Evolutionary conservation across 2,113 vertebrate genomes (phyloP), one percentile per base, ranked within the genome.

Genomic region (Gambusia holbrooki): DNA sequence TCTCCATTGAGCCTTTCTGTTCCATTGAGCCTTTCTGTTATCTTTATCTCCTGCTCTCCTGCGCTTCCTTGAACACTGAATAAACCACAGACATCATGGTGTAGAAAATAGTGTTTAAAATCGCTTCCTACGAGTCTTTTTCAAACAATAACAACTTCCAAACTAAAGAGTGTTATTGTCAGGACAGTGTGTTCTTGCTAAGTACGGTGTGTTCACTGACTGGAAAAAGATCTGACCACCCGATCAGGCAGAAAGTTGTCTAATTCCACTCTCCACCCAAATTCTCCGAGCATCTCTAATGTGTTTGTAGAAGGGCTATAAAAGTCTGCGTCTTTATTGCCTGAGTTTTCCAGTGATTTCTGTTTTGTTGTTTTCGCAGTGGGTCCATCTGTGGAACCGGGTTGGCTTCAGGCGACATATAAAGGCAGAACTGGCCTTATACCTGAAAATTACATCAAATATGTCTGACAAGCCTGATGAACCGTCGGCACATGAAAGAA

Each of bases 351-450:
- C 10, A 37, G 10, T 58, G 22, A 58, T 58, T 22, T 58, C 17
- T 48, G 45, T 48, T 58, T 17, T 45, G 65, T 28, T 67, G 27
- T 91, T 82, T 92, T 80, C 86, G 42, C 94, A 99, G 98, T 99
- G 30, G 95, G 97, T 83, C 94, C 97, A 0, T 99, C 98, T 51
- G 97, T 99, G 94, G 97, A 99, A 91, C 98, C 98, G 40, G 97
- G 98, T 27, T 99, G 98, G 98, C 94, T 99, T 83, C 98, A 99
- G 92, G 98, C 97, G 69, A 98, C 97, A 2, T 98, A 97, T 40
- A 96, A 97, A 83, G 96, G 97, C 89, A 98, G 92, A 94, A 99
- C 97, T 27, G 98, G 98, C 89, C 95, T 99, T 22, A 93, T 99
- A 88, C 98, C 98, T 83, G 97, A 98, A 84, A 99, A 99, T 94